A percentile compares a stretch with the other conserved stretches of the same genome.
These are phyloP conservation scores for Drosophila mimetica DNA, from an alignment of 2,888 invertebrate genomes.

Conservation along the genomic window DNA sequence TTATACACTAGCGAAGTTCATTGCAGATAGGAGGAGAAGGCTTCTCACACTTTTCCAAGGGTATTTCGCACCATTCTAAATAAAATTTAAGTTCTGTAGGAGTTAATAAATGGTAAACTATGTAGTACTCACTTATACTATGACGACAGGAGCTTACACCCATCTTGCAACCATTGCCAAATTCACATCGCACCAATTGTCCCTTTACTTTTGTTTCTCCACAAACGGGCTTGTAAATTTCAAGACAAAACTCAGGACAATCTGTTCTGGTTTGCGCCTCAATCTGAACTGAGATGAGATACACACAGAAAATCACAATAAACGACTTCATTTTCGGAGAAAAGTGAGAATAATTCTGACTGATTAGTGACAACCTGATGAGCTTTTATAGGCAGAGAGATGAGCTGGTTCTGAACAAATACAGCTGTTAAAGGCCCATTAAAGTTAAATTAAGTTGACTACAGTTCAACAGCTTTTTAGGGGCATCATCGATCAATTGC, in stretches of 20 bases:
- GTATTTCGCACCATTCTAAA: slow-evolving; percentile 3
- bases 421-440: slow-evolving; percentile 26
- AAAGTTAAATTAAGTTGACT: background rate
- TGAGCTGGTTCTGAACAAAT: background rate
- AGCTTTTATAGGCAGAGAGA: slow-evolving; percentile 25
- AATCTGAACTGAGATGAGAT: background rate
- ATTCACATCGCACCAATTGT: slow-evolving; percentile 23
- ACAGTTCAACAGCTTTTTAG: slow-evolving; percentile 7
- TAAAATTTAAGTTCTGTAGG: too few species aligned
- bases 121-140: slow-evolving; percentile 8
- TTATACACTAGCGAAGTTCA: background rate
- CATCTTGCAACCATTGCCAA: slow-evolving; percentile 40
- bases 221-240: slow-evolving; percentile 38
- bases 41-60: slow-evolving; percentile 6
- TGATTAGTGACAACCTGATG: background rate
- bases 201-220: slow-evolving; percentile 11
- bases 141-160: slow-evolving; percentile 5
- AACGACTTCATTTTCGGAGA: slow-evolving; percentile 13
- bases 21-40: background rate
- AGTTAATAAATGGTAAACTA: background rate
- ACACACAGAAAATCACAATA: background rate
- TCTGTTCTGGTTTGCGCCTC: background rate
- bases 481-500: slow-evolving; percentile 9
- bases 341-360: background rate
- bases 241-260: slow-evolving; percentile 25